Evolutionary conservation across 2,888 invertebrate species (phyloP).

Genomic region (Kryphioiulus occultus): DNA sequence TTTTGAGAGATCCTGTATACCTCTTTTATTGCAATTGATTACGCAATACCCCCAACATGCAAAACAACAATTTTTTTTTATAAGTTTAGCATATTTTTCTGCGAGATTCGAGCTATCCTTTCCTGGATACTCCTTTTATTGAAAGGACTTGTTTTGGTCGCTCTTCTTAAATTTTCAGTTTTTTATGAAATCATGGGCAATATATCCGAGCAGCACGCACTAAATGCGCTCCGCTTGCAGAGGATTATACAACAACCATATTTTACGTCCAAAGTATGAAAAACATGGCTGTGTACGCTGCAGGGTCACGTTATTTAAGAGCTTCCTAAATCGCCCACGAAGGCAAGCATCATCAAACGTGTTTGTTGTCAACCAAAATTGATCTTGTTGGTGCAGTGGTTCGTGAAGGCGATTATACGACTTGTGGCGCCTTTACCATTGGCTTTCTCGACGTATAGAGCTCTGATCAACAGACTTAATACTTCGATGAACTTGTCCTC

Average conservation of each 20-base stretch:
- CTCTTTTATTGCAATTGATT: no score
- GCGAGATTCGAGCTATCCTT: no score
- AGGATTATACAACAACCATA: not conserved
- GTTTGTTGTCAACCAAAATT: not conserved
- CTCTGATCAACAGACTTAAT: not conserved
- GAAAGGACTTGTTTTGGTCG: no score
- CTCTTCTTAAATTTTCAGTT: no score
- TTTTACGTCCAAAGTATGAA: not conserved
- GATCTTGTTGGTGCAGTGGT: constrained; percentile 5
- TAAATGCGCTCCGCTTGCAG: not conserved
- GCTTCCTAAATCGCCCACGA: not conserved
- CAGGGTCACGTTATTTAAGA: not conserved
- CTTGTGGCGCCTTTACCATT: constrained; percentile 5
- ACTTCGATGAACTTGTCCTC: not conserved
- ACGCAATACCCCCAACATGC: no score
- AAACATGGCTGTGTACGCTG: not conserved
- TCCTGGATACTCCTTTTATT: no score
- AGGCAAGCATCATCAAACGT: not conserved
- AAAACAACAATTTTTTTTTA: no score
- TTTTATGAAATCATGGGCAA: no score
- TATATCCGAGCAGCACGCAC: no score
- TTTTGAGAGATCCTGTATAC: no score
- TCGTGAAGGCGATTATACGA: constrained; percentile 5
- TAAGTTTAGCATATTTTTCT: no score
- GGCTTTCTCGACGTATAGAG: not conserved